Evolutionary conservation across 2,113 vertebrate genomes (phyloP), one percentile per base, ranked within the genome.

Genomic region (Pipra filicauda): DNA sequence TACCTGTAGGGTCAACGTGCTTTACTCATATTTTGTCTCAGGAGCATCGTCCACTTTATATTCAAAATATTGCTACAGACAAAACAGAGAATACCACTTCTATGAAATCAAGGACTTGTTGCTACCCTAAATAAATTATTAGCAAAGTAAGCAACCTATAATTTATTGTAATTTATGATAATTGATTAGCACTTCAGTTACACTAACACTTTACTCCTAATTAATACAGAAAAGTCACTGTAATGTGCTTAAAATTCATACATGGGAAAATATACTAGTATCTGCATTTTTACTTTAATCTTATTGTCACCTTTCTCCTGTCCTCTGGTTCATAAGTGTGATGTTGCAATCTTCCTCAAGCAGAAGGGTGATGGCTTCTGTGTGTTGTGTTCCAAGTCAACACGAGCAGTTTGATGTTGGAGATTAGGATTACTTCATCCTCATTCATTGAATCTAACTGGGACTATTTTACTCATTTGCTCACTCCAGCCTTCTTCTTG

Each of bases 1-100:
- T 73, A 3, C 8, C 12, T 49, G 4, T 73, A 77, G 4, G 5
- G 28, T 59, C 0, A 0, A 33, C 4, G 27, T 52, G 5, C 23
- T 78, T 62, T 77, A 5, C 7, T 55, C 15, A 13, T 28, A 17
- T 78, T 70, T 82, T 88, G 15, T 69, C 11, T 81, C 59, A 55
- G 17, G 6, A 55, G 6, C 20, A 35, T 46, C 57, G 9, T 5
- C 22, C 2, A 6, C 4, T 5, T 74, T 85, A 24, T 28, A 51
- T 52, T 51, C 13, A 74, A 52, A 88, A 61, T 74, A 69, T 11
- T 71, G 3, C 4, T 24, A 18, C 7, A 1, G 11, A 5, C 28
- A 54, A 90, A 90, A 70, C 2, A 20, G 24, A 88, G 39, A 72
- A 59, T 26, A 88, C 3, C 16, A 35, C 17, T 65, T 77, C 6